Evolutionary conservation across 2,888 invertebrate genomes (phyloP).

Genomic region (Balanococcus diminutus): DNA sequence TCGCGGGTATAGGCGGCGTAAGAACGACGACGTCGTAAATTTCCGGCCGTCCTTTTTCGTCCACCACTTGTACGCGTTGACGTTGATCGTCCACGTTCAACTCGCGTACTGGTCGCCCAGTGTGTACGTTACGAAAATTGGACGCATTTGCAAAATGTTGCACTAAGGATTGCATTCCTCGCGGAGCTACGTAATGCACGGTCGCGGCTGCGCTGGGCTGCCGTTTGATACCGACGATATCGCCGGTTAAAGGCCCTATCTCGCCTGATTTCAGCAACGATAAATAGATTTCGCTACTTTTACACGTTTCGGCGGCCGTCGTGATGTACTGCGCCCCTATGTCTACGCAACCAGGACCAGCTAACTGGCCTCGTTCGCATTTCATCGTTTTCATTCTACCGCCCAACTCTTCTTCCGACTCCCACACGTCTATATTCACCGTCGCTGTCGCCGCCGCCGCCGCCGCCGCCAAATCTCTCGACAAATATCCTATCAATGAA

Average conservation of each 20-base stretch:
- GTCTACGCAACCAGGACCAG: constrained; percentile 52
- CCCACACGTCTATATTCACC: constrained; percentile 55
- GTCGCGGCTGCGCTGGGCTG: not conserved
- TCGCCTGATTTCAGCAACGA: constrained; percentile 43
- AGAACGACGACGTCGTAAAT: constrained; percentile 54
- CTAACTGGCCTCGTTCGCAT: too few species aligned
- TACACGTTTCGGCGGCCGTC: constrained; percentile 23
- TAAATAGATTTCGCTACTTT: constrained; percentile 42
- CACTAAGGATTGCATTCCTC: constrained; percentile 54
- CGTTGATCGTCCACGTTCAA: constrained; percentile 21
- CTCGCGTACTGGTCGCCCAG: not conserved
- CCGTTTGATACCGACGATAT: constrained; percentile 35
- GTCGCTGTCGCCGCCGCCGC: too few species aligned
- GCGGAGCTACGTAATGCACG: constrained; percentile 53
- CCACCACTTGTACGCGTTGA: constrained; percentile 24
- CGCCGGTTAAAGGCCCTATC: constrained; percentile 38
- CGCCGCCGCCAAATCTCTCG: too few species aligned
- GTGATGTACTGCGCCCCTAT: constrained; percentile 56
- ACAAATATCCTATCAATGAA: constrained; percentile 51
- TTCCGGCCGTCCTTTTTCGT: constrained; percentile 39
- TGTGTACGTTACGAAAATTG: constrained; percentile 34
- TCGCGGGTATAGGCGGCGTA: constrained; percentile 54
- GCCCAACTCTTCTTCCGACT: constrained; percentile 54
- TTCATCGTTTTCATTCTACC: constrained; percentile 55
- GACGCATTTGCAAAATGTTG: constrained; percentile 53